Conservation (phyloP, 2,797 vertebrate genomes). For the Notoglanidium macrostoma region DNA sequence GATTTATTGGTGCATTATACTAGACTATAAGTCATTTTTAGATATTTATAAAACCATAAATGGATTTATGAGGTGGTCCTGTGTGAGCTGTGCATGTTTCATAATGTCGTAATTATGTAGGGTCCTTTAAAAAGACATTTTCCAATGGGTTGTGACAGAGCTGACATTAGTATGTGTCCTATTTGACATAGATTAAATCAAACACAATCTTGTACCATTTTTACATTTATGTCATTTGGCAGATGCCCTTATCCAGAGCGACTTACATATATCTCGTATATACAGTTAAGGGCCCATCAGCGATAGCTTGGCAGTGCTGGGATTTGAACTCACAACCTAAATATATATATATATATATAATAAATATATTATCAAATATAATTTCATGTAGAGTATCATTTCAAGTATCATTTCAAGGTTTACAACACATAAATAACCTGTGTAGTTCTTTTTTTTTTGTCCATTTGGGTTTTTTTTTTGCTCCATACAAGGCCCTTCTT, state of each 20-base stretch:
- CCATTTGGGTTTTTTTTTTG: conserved; percentile 45
- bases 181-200: not conserved
- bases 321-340: too few species aligned
- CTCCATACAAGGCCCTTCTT: conserved; percentile 54
- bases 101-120: not conserved
- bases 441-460: conserved; percentile 29
- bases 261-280: too few species aligned
- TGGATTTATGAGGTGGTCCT: not conserved
- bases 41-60: not conserved
- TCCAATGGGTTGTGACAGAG: not conserved
- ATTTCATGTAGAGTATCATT: not conserved
- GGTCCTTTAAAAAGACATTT: not conserved
- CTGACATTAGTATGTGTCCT: not conserved
- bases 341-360: too few species aligned
- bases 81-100: not conserved
- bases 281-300: too few species aligned
- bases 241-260: too few species aligned
- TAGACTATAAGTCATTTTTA: not conserved
- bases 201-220: not conserved
- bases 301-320: too few species aligned
- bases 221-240: too few species aligned
- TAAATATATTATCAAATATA: not conserved
- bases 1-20: not conserved
- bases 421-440: not conserved
- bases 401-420: not conserved